phyloP scores from a whole-genome alignment of 1,140 invertebrate genomes.

The Hyles euphorbiae region DNA sequence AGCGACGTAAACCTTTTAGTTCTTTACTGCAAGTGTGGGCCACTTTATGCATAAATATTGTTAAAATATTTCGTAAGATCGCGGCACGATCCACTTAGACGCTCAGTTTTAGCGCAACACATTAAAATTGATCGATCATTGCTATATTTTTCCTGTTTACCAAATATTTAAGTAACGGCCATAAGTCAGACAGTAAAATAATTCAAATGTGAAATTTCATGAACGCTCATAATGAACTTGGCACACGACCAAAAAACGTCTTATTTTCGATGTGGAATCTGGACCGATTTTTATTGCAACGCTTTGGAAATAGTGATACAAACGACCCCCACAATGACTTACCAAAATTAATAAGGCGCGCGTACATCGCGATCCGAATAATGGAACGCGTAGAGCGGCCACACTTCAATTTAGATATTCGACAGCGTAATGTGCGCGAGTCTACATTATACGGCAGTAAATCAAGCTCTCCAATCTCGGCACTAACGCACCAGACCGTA shows the following conservation, averaged over 20 bases:
- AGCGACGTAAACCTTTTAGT: too few species aligned
- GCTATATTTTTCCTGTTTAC: conserved; percentile 75
- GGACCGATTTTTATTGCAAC: conserved; percentile 73
- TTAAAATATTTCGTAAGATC: conserved; percentile 22
- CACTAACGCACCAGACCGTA: conserved; percentile 26
- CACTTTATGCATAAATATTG: too few species aligned
- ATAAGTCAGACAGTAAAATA: conserved; percentile 75
- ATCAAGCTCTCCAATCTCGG: conserved; percentile 22
- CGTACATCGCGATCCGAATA: conserved; percentile 11
- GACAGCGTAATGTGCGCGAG: conserved; percentile 18
- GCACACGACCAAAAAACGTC: conserved; percentile 73
- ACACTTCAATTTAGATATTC: conserved; percentile 23
- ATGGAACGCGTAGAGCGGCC: conserved; percentile 14
- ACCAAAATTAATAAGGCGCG: conserved; percentile 27
- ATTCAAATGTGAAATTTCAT: conserved; percentile 76
- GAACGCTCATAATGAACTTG: conserved; percentile 75
- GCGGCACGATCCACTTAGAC: conserved; percentile 55
- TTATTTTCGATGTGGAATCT: conserved; percentile 76
- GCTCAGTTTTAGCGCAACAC: conserved; percentile 56
- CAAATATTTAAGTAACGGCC: conserved; percentile 75
- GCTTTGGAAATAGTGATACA: conserved; percentile 60
- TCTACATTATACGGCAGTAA: conserved; percentile 18
- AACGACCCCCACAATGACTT: conserved; percentile 45
- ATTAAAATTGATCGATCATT: conserved; percentile 74
- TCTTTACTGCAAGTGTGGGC: too few species aligned